Evolutionary conservation across 2,113 vertebrate species (phyloP).

Genomic region (Rhinopomastus cyanomelas): DNA sequence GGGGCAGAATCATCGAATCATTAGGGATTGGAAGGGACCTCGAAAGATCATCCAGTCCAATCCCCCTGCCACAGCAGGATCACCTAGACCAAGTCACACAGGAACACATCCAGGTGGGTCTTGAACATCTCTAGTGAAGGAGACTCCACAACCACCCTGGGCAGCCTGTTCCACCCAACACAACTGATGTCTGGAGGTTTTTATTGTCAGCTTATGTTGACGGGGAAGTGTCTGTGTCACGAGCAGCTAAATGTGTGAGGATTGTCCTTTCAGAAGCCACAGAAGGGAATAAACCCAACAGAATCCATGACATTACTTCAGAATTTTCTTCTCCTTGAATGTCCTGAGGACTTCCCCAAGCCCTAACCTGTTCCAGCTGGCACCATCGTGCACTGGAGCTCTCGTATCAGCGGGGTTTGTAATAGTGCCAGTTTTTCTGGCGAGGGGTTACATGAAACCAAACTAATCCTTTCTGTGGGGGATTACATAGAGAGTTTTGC

Average conservation of each 20-base stretch:
- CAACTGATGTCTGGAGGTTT: no score
- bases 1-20: no score
- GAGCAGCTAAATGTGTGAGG: not conserved
- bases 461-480: slow-evolving; percentile 35
- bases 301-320: slow-evolving; percentile 37
- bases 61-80: no score
- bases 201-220: not conserved
- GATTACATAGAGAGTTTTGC: slow-evolving; percentile 5
- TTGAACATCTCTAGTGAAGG: no score
- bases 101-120: no score
- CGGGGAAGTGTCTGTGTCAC: not conserved
- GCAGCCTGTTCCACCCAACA: no score
- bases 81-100: no score
- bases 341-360: slow-evolving; percentile 52
- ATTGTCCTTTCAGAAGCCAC: slow-evolving; percentile 30
- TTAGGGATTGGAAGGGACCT: no score
- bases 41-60: no score
- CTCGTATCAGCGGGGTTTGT: slow-evolving; percentile 38
- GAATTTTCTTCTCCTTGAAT: not conserved
- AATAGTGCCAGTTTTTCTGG: slow-evolving; percentile 41
- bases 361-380: slow-evolving; percentile 54
- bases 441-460: slow-evolving; percentile 39
- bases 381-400: slow-evolving; percentile 22
- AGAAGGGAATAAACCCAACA: slow-evolving; percentile 28
- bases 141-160: no score